Base-by-base conservation (phyloP, 2,113 vertebrate genomes). In the Tachysurus fulvidraco region DNA sequence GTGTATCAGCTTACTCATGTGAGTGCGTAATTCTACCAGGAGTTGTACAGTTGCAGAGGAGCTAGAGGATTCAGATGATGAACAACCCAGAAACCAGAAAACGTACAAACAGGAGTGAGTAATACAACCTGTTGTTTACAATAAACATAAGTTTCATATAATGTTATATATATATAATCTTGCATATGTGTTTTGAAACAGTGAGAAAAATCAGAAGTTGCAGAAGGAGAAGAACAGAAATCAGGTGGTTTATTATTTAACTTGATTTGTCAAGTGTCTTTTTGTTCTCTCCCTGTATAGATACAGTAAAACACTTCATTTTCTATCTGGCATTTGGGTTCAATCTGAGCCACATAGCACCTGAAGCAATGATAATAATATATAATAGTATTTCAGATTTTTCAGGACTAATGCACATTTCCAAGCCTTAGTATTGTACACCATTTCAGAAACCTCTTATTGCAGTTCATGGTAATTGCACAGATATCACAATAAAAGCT, bases 11-110 rank as follows among this genome's bases (percentile, higher is more conserved):
- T 12, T 57, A 59, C 76, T 65, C 80, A 65, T 50, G 41, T 81
- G 57, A 83, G 14, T 11, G 6, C 30, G 67, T 19, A 30, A 30
- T 54, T 81, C 67, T 7, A 23, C 77, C 92, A 99, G 98, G 95
- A 95, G 92, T 85, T 99, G 98, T 88, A 88, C 91, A 0, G 95
- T 96, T 55, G 93, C 94, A 0, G 95, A 99, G 92, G 97, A 99
- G 88, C 93, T 93, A 0, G 96, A 96, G 91, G 98, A 99, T 89
- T 97, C 96, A 0, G 96, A 97, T 83, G 94, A 96, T 77, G 96
- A 97, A 19, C 94, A 95, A 84, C 95, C 95, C 12, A 94, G 96
- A 0, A 98, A 98, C 1, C 91, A 94, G 62, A 99, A 98, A 92
- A 97, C 96, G 1, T 97, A 96, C 89, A 99, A 97, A 93, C 79